Evolutionary conservation across 2,797 vertebrate species (phyloP).

Genomic region (Xiphorhynchus erythropygius): DNA sequence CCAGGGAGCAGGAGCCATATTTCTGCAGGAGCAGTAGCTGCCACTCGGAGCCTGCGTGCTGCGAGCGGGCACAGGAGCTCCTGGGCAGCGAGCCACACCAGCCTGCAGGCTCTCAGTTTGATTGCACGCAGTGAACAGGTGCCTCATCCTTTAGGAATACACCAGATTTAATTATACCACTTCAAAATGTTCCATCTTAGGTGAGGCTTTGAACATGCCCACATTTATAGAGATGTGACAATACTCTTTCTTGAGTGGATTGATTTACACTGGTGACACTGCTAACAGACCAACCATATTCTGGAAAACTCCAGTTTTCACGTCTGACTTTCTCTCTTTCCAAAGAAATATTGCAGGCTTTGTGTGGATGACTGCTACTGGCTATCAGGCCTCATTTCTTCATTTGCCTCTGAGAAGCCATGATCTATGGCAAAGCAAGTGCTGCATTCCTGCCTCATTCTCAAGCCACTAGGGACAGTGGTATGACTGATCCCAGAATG

Average conservation of each 20-base stretch:
- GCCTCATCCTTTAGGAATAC: not conserved
- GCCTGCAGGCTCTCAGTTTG: not conserved
- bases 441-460: not conserved
- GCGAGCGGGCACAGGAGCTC: not conserved
- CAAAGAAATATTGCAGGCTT: not conserved
- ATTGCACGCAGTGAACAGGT: not conserved
- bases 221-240: not conserved
- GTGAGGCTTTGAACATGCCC: not conserved
- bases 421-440: not conserved
- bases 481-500: not conserved
- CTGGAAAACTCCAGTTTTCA: not conserved
- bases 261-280: not conserved
- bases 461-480: not conserved
- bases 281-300: not conserved
- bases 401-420: not conserved
- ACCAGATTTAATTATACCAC: not conserved
- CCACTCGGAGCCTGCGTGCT: not conserved
- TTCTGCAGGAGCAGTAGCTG: not conserved
- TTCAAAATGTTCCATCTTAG: not conserved
- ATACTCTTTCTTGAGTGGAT: not conserved
- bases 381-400: not conserved
- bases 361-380: not conserved
- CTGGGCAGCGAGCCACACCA: not conserved
- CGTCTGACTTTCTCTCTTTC: not conserved
- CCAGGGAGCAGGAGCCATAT: not conserved